Conservation (phyloP, 2,113 vertebrate genomes). For the Etia nguti region DNA sequence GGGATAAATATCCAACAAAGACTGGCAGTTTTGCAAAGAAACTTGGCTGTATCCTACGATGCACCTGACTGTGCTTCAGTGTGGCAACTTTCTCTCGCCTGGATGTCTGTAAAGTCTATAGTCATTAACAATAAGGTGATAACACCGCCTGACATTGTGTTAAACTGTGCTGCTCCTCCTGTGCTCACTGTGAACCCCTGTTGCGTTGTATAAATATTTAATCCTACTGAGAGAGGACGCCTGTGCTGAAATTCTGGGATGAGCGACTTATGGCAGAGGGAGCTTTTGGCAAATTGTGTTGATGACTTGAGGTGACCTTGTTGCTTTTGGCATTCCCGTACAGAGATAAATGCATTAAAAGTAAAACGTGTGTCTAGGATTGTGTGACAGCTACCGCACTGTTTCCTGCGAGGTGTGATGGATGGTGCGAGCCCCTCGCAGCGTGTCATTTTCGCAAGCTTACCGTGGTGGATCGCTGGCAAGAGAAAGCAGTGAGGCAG, state of each 20-base stretch:
- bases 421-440: conserved; percentile 39
- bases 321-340: conserved; percentile 23
- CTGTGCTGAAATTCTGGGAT: conserved; percentile 14
- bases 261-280: conserved; percentile 7
- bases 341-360: conserved; percentile 57
- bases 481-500: background rate
- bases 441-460: conserved; percentile 2
- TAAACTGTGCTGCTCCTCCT: conserved; percentile 21
- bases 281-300: conserved; percentile 38
- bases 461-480: background rate
- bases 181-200: background rate
- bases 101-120: background rate
- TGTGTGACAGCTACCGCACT: conserved; percentile 26
- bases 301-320: conserved; percentile 60
- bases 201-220: conserved; percentile 36
- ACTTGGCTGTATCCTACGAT: background rate
- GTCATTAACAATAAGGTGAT: conserved; percentile 16
- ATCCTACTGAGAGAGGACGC: conserved; percentile 13
- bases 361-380: conserved; percentile 6
- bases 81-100: background rate
- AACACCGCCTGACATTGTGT: conserved; percentile 26
- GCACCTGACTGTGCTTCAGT: background rate
- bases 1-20: background rate
- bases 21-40: background rate
- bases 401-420: conserved; percentile 58